Evolutionary conservation across 2,888 invertebrate species (phyloP).

Genomic region (Callosobruchus maculatus): DNA sequence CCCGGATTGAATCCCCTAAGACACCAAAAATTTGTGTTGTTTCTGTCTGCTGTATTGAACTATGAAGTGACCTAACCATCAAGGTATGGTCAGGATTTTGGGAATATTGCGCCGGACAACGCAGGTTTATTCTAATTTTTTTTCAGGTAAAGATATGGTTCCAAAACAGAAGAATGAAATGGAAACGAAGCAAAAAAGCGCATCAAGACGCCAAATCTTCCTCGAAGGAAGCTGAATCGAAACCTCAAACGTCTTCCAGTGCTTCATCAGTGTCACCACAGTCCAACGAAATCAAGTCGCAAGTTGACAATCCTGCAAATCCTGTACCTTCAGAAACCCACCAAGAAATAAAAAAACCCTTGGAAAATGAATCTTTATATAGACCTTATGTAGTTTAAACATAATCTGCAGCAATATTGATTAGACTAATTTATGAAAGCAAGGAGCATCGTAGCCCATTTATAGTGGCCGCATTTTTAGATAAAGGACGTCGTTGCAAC

Average conservation of each 20-base stretch:
- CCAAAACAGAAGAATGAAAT: slow-evolving; percentile 97
- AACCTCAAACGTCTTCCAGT: slow-evolving; percentile 11
- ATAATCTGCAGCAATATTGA: neutral
- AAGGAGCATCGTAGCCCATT: too few species aligned
- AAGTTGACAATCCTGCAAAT: slow-evolving; percentile 21
- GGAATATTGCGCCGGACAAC: too few species aligned
- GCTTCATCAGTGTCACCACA: slow-evolving; percentile 15
- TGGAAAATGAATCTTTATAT: slow-evolving; percentile 49
- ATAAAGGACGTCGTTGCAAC: too few species aligned
- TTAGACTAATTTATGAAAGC: neutral
- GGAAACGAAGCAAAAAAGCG: slow-evolving; percentile 96
- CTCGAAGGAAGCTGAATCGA: slow-evolving; percentile 19
- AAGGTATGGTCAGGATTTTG: too few species aligned
- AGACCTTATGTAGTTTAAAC: slow-evolving; percentile 51
- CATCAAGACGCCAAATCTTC: slow-evolving; percentile 79
- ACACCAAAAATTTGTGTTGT: too few species aligned
- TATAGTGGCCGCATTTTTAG: too few species aligned
- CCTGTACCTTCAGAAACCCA: slow-evolving; percentile 18
- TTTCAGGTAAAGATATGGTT: slow-evolving; percentile 96
- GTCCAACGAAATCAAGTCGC: slow-evolving; percentile 22
- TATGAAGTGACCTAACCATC: too few species aligned
- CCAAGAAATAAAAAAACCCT: slow-evolving; percentile 34
- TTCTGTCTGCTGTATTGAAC: too few species aligned
- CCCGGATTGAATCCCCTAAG: too few species aligned
- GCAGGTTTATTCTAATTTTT: slow-evolving; percentile 14